Conservation (phyloP, 2,113 vertebrate species). For the Stictonetta naevosa region DNA sequence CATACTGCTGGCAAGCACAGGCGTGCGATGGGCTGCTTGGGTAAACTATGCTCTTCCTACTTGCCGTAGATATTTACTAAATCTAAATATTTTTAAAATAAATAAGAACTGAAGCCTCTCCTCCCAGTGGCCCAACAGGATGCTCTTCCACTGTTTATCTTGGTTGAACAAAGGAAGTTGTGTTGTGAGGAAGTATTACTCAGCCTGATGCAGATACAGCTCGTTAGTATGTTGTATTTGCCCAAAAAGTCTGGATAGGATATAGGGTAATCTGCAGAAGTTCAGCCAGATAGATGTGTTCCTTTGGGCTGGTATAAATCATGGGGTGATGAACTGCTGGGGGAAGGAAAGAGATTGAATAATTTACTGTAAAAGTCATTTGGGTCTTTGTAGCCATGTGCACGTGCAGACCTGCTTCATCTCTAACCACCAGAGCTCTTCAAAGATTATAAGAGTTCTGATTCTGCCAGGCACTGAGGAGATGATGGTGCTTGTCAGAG, state of each 20-base stretch:
- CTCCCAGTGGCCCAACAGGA: background rate
- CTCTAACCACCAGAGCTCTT: background rate
- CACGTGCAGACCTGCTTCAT: background rate
- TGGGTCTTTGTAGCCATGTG: background rate
- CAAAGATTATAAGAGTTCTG: background rate
- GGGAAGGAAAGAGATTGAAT: slow-evolving; percentile 29
- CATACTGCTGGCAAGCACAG: background rate
- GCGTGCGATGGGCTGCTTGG: rapidly evolving
- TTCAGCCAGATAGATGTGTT: slow-evolving; percentile 11
- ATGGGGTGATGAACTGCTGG: slow-evolving; percentile 7
- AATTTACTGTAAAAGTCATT: slow-evolving; percentile 35
- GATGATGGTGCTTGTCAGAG: background rate
- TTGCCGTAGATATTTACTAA: background rate
- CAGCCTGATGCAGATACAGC: background rate
- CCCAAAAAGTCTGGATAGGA: background rate
- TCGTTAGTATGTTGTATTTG: background rate
- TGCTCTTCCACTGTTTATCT: slow-evolving; percentile 24
- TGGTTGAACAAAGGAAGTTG: background rate
- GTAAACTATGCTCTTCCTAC: background rate
- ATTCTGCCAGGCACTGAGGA: background rate
- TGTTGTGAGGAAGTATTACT: background rate
- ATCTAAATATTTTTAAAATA: slow-evolving; percentile 24
- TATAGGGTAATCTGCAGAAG: slow-evolving; percentile 7
- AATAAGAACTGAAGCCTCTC: background rate
- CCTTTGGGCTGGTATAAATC: slow-evolving; percentile 34